Conservation (phyloP, 2,113 vertebrate genomes). For the Phocoena phocoena region DNA sequence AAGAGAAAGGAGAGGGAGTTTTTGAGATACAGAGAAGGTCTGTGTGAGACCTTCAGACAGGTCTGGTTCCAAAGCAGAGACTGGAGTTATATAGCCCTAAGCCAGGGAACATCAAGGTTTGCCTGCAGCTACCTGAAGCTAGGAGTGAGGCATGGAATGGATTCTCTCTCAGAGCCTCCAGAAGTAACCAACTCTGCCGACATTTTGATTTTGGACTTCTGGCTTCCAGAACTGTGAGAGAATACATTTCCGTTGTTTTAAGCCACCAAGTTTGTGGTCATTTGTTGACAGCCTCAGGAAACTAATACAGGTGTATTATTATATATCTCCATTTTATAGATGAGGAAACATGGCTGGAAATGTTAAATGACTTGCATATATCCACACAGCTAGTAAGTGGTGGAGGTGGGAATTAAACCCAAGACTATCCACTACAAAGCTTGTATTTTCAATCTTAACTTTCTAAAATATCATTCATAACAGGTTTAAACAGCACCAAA, state of each 20-base stretch:
- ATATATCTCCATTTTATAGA: background rate
- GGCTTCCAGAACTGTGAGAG: background rate
- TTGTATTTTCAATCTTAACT: background rate
- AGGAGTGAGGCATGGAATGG: background rate
- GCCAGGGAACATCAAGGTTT: background rate
- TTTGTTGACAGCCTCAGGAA: background rate
- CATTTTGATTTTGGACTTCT: background rate
- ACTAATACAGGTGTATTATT: background rate
- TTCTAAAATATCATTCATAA: slow-evolving; percentile 19
- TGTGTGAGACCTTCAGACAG: no score
- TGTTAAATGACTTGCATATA: background rate
- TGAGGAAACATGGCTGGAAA: background rate
- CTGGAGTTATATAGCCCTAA: background rate
- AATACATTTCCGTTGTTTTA: background rate
- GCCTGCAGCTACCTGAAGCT: background rate
- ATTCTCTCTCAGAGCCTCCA: background rate
- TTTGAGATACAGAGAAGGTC: background rate
- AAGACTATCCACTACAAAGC: background rate
- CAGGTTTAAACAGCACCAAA: background rate
- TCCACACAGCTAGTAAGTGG: background rate
- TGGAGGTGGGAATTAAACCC: background rate
- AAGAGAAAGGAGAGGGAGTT: background rate
- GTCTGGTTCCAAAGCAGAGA: background rate
- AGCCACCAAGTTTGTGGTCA: background rate
- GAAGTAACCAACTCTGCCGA: background rate